A percentile compares a stretch with the other conserved stretches of the same genome.
These are phyloP conservation scores for Lasioglossum zephyrum DNA, from an alignment of 2,888 invertebrate species.

Conservation along the genomic window DNA sequence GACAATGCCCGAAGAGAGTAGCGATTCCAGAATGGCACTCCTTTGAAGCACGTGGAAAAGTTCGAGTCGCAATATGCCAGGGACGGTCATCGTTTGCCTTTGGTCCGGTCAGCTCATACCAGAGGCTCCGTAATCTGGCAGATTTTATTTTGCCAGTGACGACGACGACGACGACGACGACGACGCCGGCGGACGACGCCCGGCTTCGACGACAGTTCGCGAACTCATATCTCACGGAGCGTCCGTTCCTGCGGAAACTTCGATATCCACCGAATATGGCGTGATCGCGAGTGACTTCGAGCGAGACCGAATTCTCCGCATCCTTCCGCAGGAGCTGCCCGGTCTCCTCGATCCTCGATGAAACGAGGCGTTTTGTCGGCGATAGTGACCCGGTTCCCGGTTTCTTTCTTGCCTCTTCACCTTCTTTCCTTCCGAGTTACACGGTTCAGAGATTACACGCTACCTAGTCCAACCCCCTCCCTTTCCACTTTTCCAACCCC, in stretches of 20 bases:
- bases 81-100: slow-evolving; percentile 55
- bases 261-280: slow-evolving; percentile 71
- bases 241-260: slow-evolving; percentile 73
- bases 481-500: background rate
- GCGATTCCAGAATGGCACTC: background rate
- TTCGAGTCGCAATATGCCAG: slow-evolving; percentile 62
- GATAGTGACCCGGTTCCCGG: slow-evolving; percentile 45
- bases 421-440: slow-evolving; percentile 24
- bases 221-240: slow-evolving; percentile 73
- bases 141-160: slow-evolving; percentile 69
- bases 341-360: slow-evolving; percentile 49
- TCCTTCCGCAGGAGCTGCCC: slow-evolving; percentile 50
- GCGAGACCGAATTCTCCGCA: slow-evolving; percentile 61
- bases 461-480: background rate
- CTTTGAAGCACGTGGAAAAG: slow-evolving; percentile 3
- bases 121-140: slow-evolving; percentile 64
- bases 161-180: background rate
- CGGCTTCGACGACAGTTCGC: slow-evolving; percentile 68
- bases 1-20: slow-evolving; percentile 43
- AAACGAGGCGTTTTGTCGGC: slow-evolving; percentile 57
- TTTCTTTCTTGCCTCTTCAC: slow-evolving; percentile 19
- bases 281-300: slow-evolving; percentile 43
- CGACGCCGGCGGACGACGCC: slow-evolving; percentile 38
- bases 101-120: slow-evolving; percentile 48
- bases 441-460: slow-evolving; percentile 25